Percentiles rank a stretch among this genome's conserved stretches.
Evolutionary conservation across 2,797 vertebrate species (phyloP).

Genomic region (Catamblyrhynchus diadema): DNA sequence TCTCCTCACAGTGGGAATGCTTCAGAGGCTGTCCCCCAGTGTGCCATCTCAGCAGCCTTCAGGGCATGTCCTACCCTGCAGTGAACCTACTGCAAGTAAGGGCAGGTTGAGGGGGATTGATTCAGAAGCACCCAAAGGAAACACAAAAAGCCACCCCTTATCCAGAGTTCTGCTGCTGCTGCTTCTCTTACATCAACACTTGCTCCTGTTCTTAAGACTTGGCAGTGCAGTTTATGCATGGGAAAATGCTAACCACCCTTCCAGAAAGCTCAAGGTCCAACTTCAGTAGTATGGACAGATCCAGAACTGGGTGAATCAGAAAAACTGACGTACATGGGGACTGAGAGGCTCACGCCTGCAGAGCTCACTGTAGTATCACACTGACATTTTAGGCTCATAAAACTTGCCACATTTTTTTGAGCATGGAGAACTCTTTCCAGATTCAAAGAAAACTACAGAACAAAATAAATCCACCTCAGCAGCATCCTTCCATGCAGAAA

Average conservation of each 20-base stretch:
- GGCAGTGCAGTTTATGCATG: not conserved
- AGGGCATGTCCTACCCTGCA: not conserved
- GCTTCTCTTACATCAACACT: not conserved
- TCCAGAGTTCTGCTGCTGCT: not conserved
- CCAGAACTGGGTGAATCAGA: not conserved
- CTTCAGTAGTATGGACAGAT: not conserved
- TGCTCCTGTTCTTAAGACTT: not conserved
- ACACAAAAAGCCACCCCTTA: not conserved
- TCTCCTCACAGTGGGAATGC: not conserved
- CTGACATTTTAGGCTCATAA: not conserved
- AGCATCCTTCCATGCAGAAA: not conserved
- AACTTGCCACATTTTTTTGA: not conserved
- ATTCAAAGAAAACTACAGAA: not conserved
- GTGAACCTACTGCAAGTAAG: not conserved
- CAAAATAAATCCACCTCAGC: not conserved
- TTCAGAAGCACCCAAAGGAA: not conserved
- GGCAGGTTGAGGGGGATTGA: not conserved
- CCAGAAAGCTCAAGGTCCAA: not conserved
- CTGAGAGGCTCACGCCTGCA: not conserved
- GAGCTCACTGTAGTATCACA: not conserved
- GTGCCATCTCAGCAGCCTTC: not conserved
- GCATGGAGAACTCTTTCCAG: not conserved
- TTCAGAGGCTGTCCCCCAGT: not conserved
- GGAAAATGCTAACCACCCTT: not conserved
- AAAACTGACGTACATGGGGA: fast-evolving